Percentiles rank a stretch among this genome's conserved stretches.
These are phyloP conservation scores for Congeria kusceri DNA, from an alignment of 2,888 invertebrate species.

Conservation along the genomic window DNA sequence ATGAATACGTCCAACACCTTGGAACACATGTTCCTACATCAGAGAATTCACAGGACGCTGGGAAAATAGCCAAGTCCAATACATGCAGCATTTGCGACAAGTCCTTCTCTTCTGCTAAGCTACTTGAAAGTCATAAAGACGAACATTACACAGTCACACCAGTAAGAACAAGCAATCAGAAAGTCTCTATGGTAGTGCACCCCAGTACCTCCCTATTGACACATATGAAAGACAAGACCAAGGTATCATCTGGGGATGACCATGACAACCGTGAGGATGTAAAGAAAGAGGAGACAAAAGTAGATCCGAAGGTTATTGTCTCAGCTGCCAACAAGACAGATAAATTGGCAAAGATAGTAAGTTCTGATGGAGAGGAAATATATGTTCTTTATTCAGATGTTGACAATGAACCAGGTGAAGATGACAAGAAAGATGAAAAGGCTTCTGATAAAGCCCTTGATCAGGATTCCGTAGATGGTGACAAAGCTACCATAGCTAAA, in stretches of 20 bases:
- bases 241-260: no score
- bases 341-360: neutral
- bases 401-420: no score
- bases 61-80: neutral
- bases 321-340: neutral
- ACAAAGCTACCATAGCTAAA: neutral
- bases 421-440: neutral
- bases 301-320: neutral
- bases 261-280: neutral
- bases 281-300: neutral
- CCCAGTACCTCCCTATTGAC: neutral
- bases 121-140: slow-evolving; percentile 5
- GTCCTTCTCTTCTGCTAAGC: slow-evolving; percentile 1
- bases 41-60: neutral
- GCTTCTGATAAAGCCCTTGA: slow-evolving; percentile 5
- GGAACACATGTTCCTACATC: neutral
- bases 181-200: neutral
- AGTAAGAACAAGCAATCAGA: neutral
- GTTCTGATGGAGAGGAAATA: slow-evolving; percentile 7
- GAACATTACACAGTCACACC: slow-evolving; percentile 4
- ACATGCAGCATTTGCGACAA: slow-evolving; percentile 13
- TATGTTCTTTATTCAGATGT: neutral
- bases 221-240: neutral
- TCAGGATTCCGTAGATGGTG: neutral
- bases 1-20: neutral